phyloP scores from a whole-genome alignment of 2,797 vertebrate genomes.

The Micrastur ruficollis region DNA sequence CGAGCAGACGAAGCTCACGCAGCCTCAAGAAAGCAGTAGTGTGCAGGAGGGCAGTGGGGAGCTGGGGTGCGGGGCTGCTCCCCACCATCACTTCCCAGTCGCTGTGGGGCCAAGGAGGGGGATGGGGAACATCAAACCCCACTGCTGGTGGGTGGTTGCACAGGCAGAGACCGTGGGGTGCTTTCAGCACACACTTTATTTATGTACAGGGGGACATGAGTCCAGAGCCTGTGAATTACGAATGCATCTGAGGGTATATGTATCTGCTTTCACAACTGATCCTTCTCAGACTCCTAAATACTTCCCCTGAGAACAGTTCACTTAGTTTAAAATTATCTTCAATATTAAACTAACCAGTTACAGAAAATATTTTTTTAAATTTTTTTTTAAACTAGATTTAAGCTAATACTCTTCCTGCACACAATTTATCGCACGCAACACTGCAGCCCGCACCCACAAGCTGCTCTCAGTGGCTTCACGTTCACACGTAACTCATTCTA shows the following conservation, averaged over 20 bases:
- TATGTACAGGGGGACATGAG: rapidly evolving
- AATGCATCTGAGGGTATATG: background rate
- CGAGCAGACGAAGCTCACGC: background rate
- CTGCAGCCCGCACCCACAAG: background rate
- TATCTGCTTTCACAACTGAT: background rate
- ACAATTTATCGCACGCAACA: background rate
- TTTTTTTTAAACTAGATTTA: background rate
- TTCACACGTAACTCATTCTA: background rate
- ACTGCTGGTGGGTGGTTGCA: background rate
- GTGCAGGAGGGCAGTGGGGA: background rate
- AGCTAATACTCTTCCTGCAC: background rate
- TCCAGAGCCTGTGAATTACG: background rate
- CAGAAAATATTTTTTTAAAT: background rate
- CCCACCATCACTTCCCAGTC: rapidly evolving
- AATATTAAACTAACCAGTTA: background rate
- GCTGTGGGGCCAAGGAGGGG: background rate
- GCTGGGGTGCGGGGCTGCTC: background rate
- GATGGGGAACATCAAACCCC: background rate
- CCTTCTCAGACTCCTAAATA: background rate
- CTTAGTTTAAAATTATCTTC: background rate
- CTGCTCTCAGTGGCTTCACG: background rate
- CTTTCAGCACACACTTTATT: background rate
- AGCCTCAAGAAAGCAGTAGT: background rate
- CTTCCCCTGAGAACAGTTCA: background rate
- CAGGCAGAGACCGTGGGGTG: background rate